Conservation (phyloP, 2,113 vertebrate species). For the Lophius piscatorius region DNA sequence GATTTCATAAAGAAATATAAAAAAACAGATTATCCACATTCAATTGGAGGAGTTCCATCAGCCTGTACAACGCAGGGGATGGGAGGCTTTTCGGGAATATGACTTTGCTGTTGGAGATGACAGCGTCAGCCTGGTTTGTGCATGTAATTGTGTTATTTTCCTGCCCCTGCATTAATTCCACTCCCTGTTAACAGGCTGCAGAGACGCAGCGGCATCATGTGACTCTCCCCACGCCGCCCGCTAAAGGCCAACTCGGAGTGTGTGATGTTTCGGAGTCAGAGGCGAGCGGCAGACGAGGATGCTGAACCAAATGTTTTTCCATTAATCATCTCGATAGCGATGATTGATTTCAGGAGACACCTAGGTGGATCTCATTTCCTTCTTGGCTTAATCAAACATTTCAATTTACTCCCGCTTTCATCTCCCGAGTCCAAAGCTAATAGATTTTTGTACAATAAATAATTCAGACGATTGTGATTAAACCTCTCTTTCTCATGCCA, state of each 20-base stretch:
- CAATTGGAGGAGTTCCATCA: too few species aligned
- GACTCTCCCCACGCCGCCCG: slow-evolving; percentile 12
- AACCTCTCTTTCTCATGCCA: slow-evolving; percentile 10
- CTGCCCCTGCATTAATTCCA: slow-evolving; percentile 44
- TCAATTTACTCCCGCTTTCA: slow-evolving; percentile 50
- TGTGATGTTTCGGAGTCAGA: slow-evolving; percentile 43
- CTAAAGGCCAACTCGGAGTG: slow-evolving; percentile 19
- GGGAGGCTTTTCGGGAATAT: too few species aligned
- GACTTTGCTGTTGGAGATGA: too few species aligned
- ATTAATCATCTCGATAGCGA: slow-evolving; percentile 41
- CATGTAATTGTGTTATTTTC: too few species aligned
- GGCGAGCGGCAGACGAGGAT: not conserved
- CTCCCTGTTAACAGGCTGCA: slow-evolving; percentile 57
- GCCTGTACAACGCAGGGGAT: too few species aligned
- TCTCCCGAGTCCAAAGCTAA: slow-evolving; percentile 38
- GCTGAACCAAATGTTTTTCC: slow-evolving; percentile 32
- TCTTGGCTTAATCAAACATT: slow-evolving; percentile 56
- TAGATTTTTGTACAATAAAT: slow-evolving; percentile 61
- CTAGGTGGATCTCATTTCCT: slow-evolving; percentile 67
- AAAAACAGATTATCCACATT: too few species aligned
- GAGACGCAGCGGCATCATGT: slow-evolving; percentile 12
- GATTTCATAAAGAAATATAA: too few species aligned
- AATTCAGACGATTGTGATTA: slow-evolving; percentile 66
- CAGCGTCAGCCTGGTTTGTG: too few species aligned
- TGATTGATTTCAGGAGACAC: slow-evolving; percentile 38